Evolutionary conservation across 2,888 invertebrate genomes (phyloP), one percentile per base, ranked within the genome.

Genomic region (Xestobium rufovillosum): DNA sequence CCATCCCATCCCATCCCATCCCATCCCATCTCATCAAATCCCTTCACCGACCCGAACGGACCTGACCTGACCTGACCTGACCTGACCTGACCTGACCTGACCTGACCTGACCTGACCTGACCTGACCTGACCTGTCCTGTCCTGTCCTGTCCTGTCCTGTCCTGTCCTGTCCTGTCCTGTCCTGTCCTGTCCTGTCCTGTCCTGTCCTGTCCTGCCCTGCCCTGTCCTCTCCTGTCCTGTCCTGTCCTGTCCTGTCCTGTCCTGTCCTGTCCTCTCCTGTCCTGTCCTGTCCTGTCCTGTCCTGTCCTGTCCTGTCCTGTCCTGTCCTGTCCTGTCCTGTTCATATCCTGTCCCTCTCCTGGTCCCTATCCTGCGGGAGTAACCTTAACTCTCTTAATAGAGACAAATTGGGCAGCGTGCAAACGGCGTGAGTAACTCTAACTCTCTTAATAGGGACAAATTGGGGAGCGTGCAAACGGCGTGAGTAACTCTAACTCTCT

Each of bases 221-320:
- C 36, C 36, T 31, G 35, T 17, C 36, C 37, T 37, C 19, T 34
- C 36, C 36, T 36, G 35, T 16, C 36, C 36, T 36, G 35, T 34
- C 36, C 36, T 36, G 35, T 16, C 36, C 34, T 36, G 35, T 34
- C 36, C 36, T 36, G 35, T 16, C 36, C 36, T 36, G 35, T 34
- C 36, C 37, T 37, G 36, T 37, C 37, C 37, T 37, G 36, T 17
- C 36, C 37, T 37, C 19, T 37, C 37, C 37, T 37, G 36, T 17
- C 37, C 37, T 37, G 36, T 37, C 37, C 37, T 37, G 17, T 17
- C 36, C 37, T 37, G 36, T 37, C 15, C 37, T 37, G 36, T 17
- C 36, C 37, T 37, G 37, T 36, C 14, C 36, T 37, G 13, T 13
- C 12, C 26, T 26, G 11, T 36, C 36, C 34, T 36, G 14, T 12